phyloP scores from a whole-genome alignment of 2,113 vertebrate genomes.

The Callopanchax toddi region DNA sequence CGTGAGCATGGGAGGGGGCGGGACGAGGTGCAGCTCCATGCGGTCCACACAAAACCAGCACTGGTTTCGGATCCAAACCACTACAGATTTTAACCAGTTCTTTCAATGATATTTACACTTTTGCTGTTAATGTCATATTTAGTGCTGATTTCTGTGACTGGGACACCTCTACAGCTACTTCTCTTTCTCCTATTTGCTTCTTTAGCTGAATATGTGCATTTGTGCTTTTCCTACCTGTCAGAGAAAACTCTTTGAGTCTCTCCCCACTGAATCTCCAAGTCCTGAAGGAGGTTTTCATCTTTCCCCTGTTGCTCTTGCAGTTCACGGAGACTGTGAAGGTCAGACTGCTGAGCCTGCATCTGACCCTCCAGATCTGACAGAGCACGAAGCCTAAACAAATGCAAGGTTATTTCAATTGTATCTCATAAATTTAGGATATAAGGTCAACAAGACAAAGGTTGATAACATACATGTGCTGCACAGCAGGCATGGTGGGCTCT shows the following conservation, averaged over 20 bases:
- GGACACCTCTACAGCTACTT: too few species aligned
- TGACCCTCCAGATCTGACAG: constrained; percentile 84
- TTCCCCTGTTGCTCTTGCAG: constrained; percentile 69
- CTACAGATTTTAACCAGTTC: too few species aligned
- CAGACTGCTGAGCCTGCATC: constrained; percentile 78
- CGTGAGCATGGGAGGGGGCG: too few species aligned
- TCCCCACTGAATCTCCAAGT: constrained; percentile 83
- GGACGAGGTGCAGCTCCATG: too few species aligned
- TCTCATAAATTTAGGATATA: background rate
- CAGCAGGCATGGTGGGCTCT: constrained; percentile 89
- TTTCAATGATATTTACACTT: too few species aligned
- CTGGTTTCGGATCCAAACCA: too few species aligned
- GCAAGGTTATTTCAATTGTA: background rate
- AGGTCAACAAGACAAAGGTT: background rate
- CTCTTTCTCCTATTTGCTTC: too few species aligned
- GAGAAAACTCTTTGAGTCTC: constrained; percentile 78
- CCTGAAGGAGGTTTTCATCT: constrained; percentile 69
- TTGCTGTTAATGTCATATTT: too few species aligned
- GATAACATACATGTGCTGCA: constrained; percentile 86
- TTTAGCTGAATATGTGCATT: background rate
- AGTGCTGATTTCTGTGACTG: too few species aligned
- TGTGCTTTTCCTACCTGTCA: constrained; percentile 84
- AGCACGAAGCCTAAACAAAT: constrained; percentile 81
- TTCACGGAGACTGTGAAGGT: constrained; percentile 80
- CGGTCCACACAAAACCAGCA: too few species aligned